These are phyloP conservation scores for Argyresthia goedartella DNA, from an alignment of 2,888 invertebrate genomes.

Conservation along the genomic window DNA sequence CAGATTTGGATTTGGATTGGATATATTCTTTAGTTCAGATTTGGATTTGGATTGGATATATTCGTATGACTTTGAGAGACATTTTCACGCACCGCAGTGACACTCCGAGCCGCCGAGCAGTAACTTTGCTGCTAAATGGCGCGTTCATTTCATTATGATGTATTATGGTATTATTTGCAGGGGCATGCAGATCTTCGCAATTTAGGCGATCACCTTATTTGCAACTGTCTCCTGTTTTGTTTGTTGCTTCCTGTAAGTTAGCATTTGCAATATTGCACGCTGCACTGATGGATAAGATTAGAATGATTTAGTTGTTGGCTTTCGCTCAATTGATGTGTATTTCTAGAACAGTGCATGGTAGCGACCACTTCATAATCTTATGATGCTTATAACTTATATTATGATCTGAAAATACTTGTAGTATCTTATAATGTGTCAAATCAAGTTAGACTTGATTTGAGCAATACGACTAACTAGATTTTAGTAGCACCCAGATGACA, in stretches of 20 bases:
- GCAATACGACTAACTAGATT: too few relatives aligned
- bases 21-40: too few relatives aligned
- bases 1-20: too few relatives aligned
- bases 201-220: conserved; percentile 38
- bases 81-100: conserved; percentile 52
- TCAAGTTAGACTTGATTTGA: too few relatives aligned
- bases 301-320: too few relatives aligned
- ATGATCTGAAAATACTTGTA: too few relatives aligned
- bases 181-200: conserved; percentile 18
- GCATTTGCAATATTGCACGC: too few relatives aligned
- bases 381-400: background rate
- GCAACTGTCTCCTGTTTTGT: background rate
- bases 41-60: background rate
- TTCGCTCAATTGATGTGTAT: too few relatives aligned
- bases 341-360: background rate
- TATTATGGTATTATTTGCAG: background rate
- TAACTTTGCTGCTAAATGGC: conserved; percentile 60
- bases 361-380: background rate
- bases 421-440: too few relatives aligned
- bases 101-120: conserved; percentile 43
- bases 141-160: conserved; percentile 44
- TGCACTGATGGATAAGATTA: too few relatives aligned
- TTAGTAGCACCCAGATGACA: too few relatives aligned
- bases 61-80: conserved; percentile 38
- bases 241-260: too few relatives aligned